A percentile compares a stretch with the other conserved stretches of the same genome.
These are phyloP conservation scores for Riparia riparia DNA, from an alignment of 2,113 vertebrate species.

Conservation along the genomic window DNA sequence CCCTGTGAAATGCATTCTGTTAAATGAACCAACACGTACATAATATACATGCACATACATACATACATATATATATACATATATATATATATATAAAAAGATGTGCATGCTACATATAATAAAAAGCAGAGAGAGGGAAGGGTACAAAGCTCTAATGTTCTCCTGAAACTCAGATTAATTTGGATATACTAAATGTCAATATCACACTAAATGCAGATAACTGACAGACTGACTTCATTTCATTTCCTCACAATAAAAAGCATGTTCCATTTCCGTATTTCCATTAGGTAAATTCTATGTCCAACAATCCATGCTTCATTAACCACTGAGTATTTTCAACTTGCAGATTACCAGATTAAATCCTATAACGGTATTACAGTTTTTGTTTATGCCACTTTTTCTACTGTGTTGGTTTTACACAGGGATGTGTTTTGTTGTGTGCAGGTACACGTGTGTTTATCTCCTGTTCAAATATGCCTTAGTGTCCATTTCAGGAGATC, in stretches of 20 bases:
- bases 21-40: background rate
- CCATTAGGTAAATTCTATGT: background rate
- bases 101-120: background rate
- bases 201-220: background rate
- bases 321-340: background rate
- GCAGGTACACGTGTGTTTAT: background rate
- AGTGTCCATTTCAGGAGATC: background rate
- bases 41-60: background rate
- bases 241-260: background rate
- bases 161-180: background rate
- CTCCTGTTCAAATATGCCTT: background rate
- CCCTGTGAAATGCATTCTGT: background rate
- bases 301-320: background rate
- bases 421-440: background rate
- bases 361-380: background rate
- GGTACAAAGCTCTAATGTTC: background rate
- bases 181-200: background rate
- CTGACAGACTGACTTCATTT: background rate
- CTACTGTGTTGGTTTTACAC: background rate
- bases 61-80: accelerated
- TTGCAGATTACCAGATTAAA: background rate
- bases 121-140: background rate
- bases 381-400: background rate
- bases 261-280: background rate
- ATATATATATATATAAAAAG: background rate